Evolutionary conservation across 2,113 vertebrate genomes (phyloP), one percentile per base, ranked within the genome.

Genomic region (Chlorocebus sabaeus): DNA sequence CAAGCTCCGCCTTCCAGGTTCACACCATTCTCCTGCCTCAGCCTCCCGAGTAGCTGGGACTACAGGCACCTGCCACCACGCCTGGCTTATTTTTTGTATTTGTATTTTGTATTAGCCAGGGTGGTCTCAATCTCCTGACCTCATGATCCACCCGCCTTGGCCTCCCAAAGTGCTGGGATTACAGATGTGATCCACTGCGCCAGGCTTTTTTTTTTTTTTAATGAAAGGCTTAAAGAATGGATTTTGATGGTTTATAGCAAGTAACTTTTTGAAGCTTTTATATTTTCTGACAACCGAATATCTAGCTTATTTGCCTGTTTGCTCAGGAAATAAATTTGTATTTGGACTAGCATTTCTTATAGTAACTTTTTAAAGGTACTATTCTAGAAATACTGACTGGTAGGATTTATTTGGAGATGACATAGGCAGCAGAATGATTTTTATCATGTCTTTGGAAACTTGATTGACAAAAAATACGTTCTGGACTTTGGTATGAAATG

Each of bases 211-310:
- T 30, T 64, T 35, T 83, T 73, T 92, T 75, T 70, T 13, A 48
- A 35, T 72, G 70, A 64, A 93, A 61, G 72, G 11, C n/a, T 85
- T 89, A 22, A 88, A 82, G 14, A 90, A 80, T 92, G 59, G 82
- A 76, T 88, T 95, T 95, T 38, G 68, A 57, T 79, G 27, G 64
- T 95, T 95, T n/a, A 67, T 82, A 86, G 67, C 23, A 96, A 32
- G 81, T 76, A 55, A 4, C 89, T 75, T 90, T 57, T 59, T 20
- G 90, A 85, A n/a, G 11, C 72, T 95, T 82, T 70, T 38, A 32
- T 88, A 85, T 5, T 67, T 80, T 89, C 52, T 89, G 64, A 90
- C 48, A 90, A 12, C 22, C 90, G n/a, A 86, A 18, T 94, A 55
- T 72, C 13, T 30, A 48, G 23, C 57, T 75, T 82, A 38, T 38